Conservation (phyloP, 2,888 invertebrate species). For the Erebia epiphron region DNA sequence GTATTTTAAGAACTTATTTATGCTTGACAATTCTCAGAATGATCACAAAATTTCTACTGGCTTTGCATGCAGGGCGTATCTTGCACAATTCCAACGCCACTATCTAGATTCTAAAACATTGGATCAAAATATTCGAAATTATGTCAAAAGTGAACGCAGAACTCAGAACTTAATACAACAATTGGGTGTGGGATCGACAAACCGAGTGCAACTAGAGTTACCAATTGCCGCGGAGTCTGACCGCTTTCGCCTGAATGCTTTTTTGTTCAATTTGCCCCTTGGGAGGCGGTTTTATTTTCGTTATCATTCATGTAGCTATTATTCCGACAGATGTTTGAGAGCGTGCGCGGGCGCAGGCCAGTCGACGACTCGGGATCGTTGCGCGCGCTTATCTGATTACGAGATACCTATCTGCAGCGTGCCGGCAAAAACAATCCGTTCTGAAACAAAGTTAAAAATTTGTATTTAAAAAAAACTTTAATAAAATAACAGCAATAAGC, state of each 20-base stretch:
- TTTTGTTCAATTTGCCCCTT: conserved; percentile 61
- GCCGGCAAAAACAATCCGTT: conserved; percentile 7
- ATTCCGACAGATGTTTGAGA: conserved; percentile 62
- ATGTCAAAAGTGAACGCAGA: background rate
- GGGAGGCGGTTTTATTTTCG: conserved; percentile 75
- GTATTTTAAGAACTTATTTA: too few species aligned
- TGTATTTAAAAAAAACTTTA: background rate
- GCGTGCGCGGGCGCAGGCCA: conserved; percentile 65
- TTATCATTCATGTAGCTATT: conserved; percentile 65
- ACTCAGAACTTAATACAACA: background rate
- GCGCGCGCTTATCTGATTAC: conserved; percentile 62
- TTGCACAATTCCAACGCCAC: too few species aligned
- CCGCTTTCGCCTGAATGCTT: conserved; percentile 27
- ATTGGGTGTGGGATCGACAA: background rate
- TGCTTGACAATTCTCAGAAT: too few species aligned
- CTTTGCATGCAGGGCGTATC: too few species aligned
- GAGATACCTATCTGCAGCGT: conserved; percentile 32
- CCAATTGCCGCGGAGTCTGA: conserved; percentile 3
- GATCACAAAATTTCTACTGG: too few species aligned
- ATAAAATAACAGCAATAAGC: background rate
- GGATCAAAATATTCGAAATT: too few species aligned
- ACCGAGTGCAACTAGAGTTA: conserved; percentile 5
- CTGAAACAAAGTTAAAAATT: background rate
- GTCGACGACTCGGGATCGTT: conserved; percentile 65
- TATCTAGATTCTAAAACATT: too few species aligned